Percentiles rank a stretch among this genome's conserved stretches.
Evolutionary conservation across 2,888 invertebrate species (phyloP).

Genomic region (Caenorhabditis sp.): DNA sequence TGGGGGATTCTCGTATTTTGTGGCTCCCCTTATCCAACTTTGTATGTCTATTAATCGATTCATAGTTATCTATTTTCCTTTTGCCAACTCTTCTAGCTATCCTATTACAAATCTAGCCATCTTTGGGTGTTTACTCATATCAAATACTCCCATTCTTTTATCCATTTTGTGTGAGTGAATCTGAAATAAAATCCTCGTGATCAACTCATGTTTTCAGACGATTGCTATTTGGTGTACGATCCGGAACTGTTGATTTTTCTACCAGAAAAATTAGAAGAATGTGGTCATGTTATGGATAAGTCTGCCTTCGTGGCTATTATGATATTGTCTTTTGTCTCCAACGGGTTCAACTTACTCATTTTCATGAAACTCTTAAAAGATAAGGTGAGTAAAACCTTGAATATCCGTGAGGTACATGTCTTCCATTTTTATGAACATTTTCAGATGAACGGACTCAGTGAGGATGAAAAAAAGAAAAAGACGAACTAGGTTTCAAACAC

Average conservation of each 20-base stretch:
- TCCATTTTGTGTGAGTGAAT: not conserved
- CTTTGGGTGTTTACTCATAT: not conserved
- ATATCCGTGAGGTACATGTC: too few species aligned
- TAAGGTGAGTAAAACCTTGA: not conserved
- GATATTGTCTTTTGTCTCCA: constrained; percentile 7
- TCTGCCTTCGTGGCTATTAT: not conserved
- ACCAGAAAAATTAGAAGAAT: constrained; percentile 8
- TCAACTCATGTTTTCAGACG: constrained; percentile 12
- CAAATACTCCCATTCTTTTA: constrained; percentile 4
- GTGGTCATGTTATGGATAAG: constrained; percentile 21
- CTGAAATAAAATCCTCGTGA: not conserved
- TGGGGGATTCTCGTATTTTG: constrained; percentile 20
- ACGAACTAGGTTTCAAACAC: constrained; percentile 8
- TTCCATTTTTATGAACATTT: too few species aligned
- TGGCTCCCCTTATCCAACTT: constrained; percentile 24
- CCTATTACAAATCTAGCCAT: not conserved
- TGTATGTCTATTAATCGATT: constrained; percentile 41
- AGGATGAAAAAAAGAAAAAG: constrained; percentile 1
- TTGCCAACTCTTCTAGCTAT: not conserved
- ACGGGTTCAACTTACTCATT: constrained; percentile 16
- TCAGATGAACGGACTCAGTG: constrained; percentile 37
- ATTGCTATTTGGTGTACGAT: constrained; percentile 32
- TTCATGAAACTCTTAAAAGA: constrained; percentile 29
- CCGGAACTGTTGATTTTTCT: constrained; percentile 1
- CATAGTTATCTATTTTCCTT: constrained; percentile 26